A percentile compares a stretch with the other conserved stretches of the same genome.
Conservation (phyloP, 2,113 vertebrate genomes). For the Asarcornis scutulata region DNA sequence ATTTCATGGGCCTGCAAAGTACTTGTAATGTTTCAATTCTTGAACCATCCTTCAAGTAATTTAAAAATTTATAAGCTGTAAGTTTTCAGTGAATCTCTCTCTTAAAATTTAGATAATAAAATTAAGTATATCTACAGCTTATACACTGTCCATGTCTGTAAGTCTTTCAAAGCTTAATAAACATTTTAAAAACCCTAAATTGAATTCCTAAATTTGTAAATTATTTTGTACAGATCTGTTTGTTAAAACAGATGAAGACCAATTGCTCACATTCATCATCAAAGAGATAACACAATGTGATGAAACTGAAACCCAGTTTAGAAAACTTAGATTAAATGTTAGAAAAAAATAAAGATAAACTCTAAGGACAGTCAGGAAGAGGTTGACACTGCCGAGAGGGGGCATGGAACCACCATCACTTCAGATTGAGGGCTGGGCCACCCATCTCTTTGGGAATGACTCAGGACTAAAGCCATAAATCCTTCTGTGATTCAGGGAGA, state of each 20-base stretch:
- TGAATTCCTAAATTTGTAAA: neutral
- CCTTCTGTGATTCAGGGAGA: slow-evolving; percentile 25
- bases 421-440: slow-evolving; percentile 37
- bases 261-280: neutral
- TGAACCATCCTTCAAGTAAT: neutral
- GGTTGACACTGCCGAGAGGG: neutral
- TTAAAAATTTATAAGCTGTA: neutral
- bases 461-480: slow-evolving; percentile 49
- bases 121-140: neutral
- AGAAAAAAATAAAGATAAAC: slow-evolving; percentile 7
- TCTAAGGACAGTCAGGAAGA: neutral
- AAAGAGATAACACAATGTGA: neutral
- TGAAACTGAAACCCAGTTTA: neutral
- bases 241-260: neutral
- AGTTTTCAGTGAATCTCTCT: neutral
- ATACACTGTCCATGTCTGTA: neutral
- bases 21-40: neutral
- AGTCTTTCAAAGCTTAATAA: neutral
- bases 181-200: neutral
- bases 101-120: neutral
- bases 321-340: slow-evolving; percentile 9
- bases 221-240: neutral
- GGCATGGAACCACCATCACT: slow-evolving; percentile 34
- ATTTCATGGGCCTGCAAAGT: neutral
- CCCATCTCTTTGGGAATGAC: slow-evolving; percentile 39